phyloP scores from a whole-genome alignment of 2,888 invertebrate genomes.

The Calliphora vomitoria region DNA sequence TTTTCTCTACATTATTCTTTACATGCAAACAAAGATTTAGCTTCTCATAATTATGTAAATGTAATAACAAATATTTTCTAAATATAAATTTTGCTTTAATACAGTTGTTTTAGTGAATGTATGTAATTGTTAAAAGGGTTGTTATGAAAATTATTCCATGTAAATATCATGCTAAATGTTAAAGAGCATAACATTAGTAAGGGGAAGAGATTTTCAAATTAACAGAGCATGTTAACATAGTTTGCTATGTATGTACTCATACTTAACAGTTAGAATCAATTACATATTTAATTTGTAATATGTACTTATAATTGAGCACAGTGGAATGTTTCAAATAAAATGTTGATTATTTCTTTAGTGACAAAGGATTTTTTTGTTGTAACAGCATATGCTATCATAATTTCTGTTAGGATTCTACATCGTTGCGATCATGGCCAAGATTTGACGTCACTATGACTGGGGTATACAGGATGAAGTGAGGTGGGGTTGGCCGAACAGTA shows the following conservation, averaged over 20 bases:
- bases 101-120: neutral
- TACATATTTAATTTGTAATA: slow-evolving; percentile 7
- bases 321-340: neutral
- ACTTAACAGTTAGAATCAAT: slow-evolving; percentile 4
- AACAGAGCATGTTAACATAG: slow-evolving; percentile 44
- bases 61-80: neutral
- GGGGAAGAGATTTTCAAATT: neutral
- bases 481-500: no score
- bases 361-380: no score
- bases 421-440: no score
- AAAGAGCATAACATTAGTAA: slow-evolving; percentile 15
- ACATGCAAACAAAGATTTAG: neutral
- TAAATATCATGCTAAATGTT: neutral
- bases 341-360: neutral
- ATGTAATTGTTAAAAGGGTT: slow-evolving; percentile 53
- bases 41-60: neutral
- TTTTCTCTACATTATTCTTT: neutral
- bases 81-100: neutral
- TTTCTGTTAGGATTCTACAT: no score
- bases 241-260: neutral
- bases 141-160: neutral
- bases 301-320: slow-evolving; percentile 1
- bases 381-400: no score
- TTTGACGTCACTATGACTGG: no score
- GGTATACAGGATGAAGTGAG: no score